A percentile compares a stretch with the other conserved stretches of the same genome.
These are phyloP conservation scores for Allobates femoralis DNA, from an alignment of 2,797 vertebrate species.

Conservation along the genomic window DNA sequence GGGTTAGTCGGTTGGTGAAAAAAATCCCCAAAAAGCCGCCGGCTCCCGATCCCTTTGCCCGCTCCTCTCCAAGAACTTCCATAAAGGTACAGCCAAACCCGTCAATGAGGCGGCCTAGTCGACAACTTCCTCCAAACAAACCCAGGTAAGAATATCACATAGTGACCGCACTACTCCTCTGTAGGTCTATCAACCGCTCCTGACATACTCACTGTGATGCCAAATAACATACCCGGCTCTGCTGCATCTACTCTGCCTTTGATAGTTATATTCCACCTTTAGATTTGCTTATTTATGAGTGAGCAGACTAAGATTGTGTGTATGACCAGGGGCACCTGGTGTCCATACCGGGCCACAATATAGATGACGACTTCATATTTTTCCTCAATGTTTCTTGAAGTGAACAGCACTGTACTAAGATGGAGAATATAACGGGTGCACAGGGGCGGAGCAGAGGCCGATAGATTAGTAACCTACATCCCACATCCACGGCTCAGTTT, in stretches of 20 bases:
- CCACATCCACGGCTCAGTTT: not conserved
- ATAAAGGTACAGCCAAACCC: constrained; percentile 95
- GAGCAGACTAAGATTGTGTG: not conserved
- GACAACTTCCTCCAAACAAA: constrained; percentile 93
- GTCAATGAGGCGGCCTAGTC: constrained; percentile 91
- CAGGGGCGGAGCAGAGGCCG: not conserved
- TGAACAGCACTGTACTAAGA: not conserved
- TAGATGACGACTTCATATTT: not conserved
- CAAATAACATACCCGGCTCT: too few species aligned
- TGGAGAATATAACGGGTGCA: not conserved
- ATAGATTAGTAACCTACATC: not conserved
- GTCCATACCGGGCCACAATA: not conserved
- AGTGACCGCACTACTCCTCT: not conserved
- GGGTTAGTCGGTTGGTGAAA: constrained; percentile 96
- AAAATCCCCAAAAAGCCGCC: constrained; percentile 98
- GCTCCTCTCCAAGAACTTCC: constrained; percentile 93
- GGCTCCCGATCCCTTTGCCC: constrained; percentile 87
- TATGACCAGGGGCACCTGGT: not conserved
- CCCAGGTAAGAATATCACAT: constrained; percentile 84
- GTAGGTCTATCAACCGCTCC: too few species aligned
- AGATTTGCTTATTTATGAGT: too few species aligned
- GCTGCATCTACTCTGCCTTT: too few species aligned
- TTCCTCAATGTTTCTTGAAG: not conserved
- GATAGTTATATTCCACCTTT: too few species aligned
- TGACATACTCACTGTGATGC: too few species aligned